Evolutionary conservation across 2,113 vertebrate genomes (phyloP).

Genomic region (Prunella himalayana): DNA sequence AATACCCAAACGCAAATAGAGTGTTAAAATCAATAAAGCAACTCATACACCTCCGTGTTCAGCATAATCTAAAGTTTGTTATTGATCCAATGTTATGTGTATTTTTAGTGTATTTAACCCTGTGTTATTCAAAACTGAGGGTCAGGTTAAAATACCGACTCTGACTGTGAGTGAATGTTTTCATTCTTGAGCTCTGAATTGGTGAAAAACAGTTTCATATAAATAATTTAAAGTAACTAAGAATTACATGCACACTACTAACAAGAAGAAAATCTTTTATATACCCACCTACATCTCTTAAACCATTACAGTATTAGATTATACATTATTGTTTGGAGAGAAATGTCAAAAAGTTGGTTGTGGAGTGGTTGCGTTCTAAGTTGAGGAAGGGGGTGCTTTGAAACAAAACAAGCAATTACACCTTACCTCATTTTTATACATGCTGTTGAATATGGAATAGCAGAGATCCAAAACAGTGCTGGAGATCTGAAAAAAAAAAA

Average conservation of each 20-base stretch:
- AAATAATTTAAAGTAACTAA: background rate
- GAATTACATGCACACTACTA: background rate
- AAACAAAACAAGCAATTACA: background rate
- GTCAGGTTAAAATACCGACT: conserved; percentile 42
- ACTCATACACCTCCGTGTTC: background rate
- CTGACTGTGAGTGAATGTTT: background rate
- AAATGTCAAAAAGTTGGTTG: background rate
- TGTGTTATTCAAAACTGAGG: background rate
- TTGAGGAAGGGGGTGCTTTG: background rate
- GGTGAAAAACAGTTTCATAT: conserved; percentile 49
- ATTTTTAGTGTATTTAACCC: background rate
- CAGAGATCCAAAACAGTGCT: conserved; percentile 67
- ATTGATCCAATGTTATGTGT: background rate
- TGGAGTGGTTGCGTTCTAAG: background rate
- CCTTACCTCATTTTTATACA: conserved; percentile 52
- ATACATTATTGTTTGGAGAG: background rate
- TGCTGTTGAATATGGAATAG: conserved; percentile 63
- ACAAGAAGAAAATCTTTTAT: background rate
- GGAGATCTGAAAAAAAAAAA: conserved; percentile 50
- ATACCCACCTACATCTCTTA: background rate
- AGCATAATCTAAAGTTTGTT: background rate
- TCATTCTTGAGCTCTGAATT: conserved; percentile 40
- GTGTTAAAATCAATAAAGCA: background rate
- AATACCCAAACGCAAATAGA: background rate
- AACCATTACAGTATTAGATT: background rate